A percentile compares a stretch with the other conserved stretches of the same genome.
Evolutionary conservation across 2,797 vertebrate species (phyloP).

Genomic region (Octomys mimax): DNA sequence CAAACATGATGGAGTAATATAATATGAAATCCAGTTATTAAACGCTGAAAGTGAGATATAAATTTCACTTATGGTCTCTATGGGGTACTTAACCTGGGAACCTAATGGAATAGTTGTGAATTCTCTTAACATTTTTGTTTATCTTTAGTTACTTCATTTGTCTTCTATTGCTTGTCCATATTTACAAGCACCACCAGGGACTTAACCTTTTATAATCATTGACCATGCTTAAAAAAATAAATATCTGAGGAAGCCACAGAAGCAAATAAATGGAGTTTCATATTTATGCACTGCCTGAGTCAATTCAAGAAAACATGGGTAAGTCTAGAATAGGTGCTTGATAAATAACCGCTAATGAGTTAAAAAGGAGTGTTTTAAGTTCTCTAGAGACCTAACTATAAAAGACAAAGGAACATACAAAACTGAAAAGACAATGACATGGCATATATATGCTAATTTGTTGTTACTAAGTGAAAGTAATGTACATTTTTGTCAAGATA

Average conservation of each 20-base stretch:
- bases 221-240: slow-evolving; percentile 76
- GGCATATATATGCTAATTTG: slow-evolving; percentile 20
- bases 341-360: slow-evolving; percentile 60
- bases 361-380: slow-evolving; percentile 27
- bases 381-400: slow-evolving; percentile 42
- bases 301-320: slow-evolving; percentile 26
- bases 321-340: slow-evolving; percentile 55
- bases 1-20: slow-evolving; percentile 63
- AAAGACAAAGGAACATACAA: slow-evolving; percentile 49
- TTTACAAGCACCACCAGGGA: slow-evolving; percentile 60
- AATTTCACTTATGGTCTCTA: slow-evolving; percentile 66
- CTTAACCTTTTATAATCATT: slow-evolving; percentile 72
- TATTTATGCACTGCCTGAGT: slow-evolving; percentile 71
- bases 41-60: slow-evolving; percentile 66
- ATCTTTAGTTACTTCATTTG: slow-evolving; percentile 70
- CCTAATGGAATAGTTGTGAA: slow-evolving; percentile 65
- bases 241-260: slow-evolving; percentile 64
- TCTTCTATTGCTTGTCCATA: slow-evolving; percentile 65
- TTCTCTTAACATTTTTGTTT: slow-evolving; percentile 70
- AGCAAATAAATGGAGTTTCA: slow-evolving; percentile 72
- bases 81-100: slow-evolving; percentile 61
- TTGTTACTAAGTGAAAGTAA: slow-evolving; percentile 32
- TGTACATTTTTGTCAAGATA: slow-evolving; percentile 12
- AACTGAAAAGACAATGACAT: slow-evolving; percentile 36
- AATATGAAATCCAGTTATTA: slow-evolving; percentile 66